These are phyloP conservation scores for Corythornis cristatus DNA, from an alignment of 2,113 vertebrate species.

Conservation along the genomic window DNA sequence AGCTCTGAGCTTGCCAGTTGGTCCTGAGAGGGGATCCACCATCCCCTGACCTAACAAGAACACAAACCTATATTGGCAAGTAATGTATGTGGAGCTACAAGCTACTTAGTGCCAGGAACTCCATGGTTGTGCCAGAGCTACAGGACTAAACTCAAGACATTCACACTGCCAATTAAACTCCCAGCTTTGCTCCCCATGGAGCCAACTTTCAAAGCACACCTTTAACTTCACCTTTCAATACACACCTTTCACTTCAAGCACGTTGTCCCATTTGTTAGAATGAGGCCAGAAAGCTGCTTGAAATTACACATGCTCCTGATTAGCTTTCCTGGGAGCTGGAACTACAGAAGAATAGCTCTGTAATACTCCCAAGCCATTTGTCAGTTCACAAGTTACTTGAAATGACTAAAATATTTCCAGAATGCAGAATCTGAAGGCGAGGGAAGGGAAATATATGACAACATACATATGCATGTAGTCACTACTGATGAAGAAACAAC, in stretches of 20 bases:
- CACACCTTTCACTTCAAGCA: not conserved
- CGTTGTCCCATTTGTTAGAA: not conserved
- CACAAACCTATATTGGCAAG: not conserved
- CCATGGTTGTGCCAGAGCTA: not conserved
- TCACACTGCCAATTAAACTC: not conserved
- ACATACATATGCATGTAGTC: not conserved
- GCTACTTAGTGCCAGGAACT: not conserved
- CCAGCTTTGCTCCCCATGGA: not conserved
- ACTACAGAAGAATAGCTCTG: not conserved
- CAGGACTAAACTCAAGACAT: not conserved
- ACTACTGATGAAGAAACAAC: not conserved
- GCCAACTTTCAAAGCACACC: not conserved
- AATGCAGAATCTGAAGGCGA: not conserved
- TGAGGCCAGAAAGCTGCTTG: not conserved
- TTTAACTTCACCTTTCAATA: not conserved
- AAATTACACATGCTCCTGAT: not conserved
- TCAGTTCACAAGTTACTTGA: not conserved
- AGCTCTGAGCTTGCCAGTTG: not conserved
- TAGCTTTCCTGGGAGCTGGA: not conserved
- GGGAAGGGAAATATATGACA: not conserved
- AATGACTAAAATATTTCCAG: not conserved
- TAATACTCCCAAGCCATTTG: not conserved
- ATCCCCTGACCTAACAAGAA: fast-evolving
- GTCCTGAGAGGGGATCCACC: not conserved
- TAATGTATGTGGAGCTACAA: not conserved